phyloP scores from a whole-genome alignment of 2,888 invertebrate species.

The Athalia rosae region DNA sequence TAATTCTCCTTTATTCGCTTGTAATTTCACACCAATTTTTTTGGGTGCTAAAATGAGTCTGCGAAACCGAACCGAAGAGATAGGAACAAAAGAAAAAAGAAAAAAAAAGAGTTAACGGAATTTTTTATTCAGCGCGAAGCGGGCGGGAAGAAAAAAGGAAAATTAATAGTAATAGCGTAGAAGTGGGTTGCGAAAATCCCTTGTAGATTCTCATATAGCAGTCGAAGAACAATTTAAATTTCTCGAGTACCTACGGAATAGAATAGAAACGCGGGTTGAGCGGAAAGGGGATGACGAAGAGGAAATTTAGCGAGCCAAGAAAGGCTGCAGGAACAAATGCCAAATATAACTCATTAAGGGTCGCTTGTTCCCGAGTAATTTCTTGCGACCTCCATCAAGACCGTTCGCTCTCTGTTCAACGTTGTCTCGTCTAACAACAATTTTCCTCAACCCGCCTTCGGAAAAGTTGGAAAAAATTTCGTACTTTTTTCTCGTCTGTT shows the following conservation, averaged over 20 bases:
- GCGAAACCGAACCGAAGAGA: background rate
- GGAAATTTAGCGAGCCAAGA: background rate
- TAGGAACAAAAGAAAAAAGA: background rate
- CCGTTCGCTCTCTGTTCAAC: conserved; percentile 4
- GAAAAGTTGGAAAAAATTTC: background rate
- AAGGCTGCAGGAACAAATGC: background rate
- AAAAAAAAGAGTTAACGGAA: background rate
- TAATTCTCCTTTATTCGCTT: too few species aligned
- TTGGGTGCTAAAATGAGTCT: too few species aligned
- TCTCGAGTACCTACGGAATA: too few species aligned
- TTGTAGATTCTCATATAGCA: too few species aligned
- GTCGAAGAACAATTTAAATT: too few species aligned
- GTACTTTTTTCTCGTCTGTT: background rate
- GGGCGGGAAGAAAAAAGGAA: too few species aligned
- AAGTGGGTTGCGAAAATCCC: too few species aligned
- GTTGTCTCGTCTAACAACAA: background rate
- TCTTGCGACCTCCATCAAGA: background rate
- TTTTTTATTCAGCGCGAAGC: background rate
- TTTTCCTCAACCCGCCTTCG: conserved; percentile 31
- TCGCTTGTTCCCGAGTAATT: conserved; percentile 35
- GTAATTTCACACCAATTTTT: too few species aligned
- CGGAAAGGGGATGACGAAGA: background rate
- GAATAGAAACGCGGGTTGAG: background rate
- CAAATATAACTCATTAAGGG: conserved; percentile 30
- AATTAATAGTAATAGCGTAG: too few species aligned